Percentiles rank a stretch among this genome's conserved stretches.
These are phyloP conservation scores for Oasisia sp. DNA, from an alignment of 2,888 invertebrate species.

Conservation along the genomic window DNA sequence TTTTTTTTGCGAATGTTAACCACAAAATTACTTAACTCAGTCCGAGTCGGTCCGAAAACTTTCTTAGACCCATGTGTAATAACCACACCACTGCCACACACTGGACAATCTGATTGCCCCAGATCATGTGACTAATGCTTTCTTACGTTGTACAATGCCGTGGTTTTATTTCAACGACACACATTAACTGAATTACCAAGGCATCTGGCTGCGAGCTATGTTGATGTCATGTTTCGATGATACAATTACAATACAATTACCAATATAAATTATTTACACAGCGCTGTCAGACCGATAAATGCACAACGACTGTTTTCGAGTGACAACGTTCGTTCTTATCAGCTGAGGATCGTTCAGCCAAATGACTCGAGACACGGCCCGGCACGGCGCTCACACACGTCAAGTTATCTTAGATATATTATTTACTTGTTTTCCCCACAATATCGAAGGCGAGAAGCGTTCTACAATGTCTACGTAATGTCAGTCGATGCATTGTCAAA, in stretches of 20 bases:
- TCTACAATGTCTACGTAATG: slow-evolving; percentile 10
- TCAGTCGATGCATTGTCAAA: neutral
- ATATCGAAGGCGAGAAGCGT: neutral
- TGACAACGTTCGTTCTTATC: neutral
- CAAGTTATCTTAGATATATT: neutral
- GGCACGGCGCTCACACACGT: neutral
- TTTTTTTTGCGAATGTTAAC: too few relatives aligned
- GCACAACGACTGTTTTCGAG: neutral
- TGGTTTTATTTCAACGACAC: neutral
- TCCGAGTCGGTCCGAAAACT: too few relatives aligned
- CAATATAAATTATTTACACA: slow-evolving; percentile 6
- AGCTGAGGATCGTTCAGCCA: neutral
- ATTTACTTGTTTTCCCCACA: neutral
- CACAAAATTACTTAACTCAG: too few relatives aligned
- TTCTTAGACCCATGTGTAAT: too few relatives aligned
- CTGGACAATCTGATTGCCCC: neutral
- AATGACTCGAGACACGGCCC: neutral
- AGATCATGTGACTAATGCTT: neutral
- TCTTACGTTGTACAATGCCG: neutral
- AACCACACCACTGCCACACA: too few relatives aligned
- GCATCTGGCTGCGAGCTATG: neutral
- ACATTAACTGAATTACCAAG: neutral
- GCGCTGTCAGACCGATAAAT: neutral
- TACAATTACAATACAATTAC: neutral
- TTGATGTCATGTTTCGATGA: neutral